Conservation (phyloP, 2,888 invertebrate species). For the Labia minor region DNA sequence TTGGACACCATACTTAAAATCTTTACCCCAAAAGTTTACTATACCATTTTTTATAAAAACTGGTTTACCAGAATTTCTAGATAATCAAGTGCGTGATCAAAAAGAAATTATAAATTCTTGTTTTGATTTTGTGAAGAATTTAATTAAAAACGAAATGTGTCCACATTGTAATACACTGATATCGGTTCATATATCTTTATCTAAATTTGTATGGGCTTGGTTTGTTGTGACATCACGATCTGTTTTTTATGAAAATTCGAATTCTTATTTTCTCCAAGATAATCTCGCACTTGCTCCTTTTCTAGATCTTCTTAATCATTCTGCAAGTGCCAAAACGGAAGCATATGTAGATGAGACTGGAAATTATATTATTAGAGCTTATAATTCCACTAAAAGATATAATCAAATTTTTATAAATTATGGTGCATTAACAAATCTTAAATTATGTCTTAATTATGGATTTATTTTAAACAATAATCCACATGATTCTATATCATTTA, state of each 20-base stretch:
- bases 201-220: constrained; percentile 66
- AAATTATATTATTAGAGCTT: constrained; percentile 45
- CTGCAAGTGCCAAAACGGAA: constrained; percentile 46
- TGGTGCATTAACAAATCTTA: constrained; percentile 68
- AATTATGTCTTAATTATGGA: constrained; percentile 78
- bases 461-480: constrained; percentile 61
- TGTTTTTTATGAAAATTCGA: constrained; percentile 52
- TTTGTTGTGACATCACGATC: constrained; percentile 76
- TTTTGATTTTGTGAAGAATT: constrained; percentile 23
- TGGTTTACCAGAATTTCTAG: constrained; percentile 48
- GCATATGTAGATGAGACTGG: constrained; percentile 36
- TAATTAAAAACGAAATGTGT: constrained; percentile 30
- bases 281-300: constrained; percentile 69
- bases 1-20: constrained; percentile 55
- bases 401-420: constrained; percentile 82
- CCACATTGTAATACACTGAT: constrained; percentile 37
- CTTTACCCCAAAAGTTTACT: constrained; percentile 54
- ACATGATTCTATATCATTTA: constrained; percentile 54
- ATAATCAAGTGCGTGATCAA: constrained; percentile 30
- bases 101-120: constrained; percentile 14
- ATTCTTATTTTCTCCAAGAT: constrained; percentile 26
- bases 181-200: constrained; percentile 41
- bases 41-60: constrained; percentile 53
- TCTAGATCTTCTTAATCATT: constrained; percentile 84
- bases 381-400: constrained; percentile 45